phyloP scores from a whole-genome alignment of 2,888 invertebrate species.

The Macaria liturata region DNA sequence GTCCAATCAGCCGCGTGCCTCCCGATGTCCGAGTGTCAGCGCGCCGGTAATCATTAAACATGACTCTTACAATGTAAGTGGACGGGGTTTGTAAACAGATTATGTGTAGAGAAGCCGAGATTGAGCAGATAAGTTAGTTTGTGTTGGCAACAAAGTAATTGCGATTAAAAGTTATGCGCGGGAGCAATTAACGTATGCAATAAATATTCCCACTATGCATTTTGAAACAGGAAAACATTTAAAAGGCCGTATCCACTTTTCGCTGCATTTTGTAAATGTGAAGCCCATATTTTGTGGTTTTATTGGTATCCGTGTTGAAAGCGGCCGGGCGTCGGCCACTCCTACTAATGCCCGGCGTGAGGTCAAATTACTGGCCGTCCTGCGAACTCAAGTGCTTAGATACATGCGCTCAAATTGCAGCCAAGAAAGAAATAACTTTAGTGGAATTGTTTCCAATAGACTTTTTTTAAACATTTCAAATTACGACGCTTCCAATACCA shows the following conservation, averaged over 20 bases:
- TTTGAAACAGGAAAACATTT: slow-evolving; percentile 2
- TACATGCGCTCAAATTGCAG: slow-evolving; percentile 63
- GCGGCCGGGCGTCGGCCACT: slow-evolving; percentile 60
- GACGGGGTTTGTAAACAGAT: slow-evolving; percentile 12
- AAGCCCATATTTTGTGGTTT: slow-evolving; percentile 63
- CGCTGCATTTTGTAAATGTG: slow-evolving; percentile 59
- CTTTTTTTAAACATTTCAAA: slow-evolving; percentile 39
- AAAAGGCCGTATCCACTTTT: slow-evolving; percentile 59
- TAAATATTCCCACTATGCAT: background rate
- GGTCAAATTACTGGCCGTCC: slow-evolving; percentile 70
- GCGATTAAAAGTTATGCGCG: slow-evolving; percentile 1
- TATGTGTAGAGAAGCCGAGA: background rate
- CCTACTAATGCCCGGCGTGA: slow-evolving; percentile 67
- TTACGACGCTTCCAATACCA: slow-evolving; percentile 12
- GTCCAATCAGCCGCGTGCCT: slow-evolving; percentile 7
- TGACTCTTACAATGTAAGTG: slow-evolving; percentile 8
- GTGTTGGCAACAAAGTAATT: slow-evolving; percentile 6
- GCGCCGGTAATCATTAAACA: slow-evolving; percentile 15
- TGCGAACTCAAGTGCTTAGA: slow-evolving; percentile 61
- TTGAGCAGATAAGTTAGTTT: background rate
- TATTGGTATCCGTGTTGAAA: slow-evolving; percentile 67
- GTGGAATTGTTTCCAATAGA: slow-evolving; percentile 61
- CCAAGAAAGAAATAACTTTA: slow-evolving; percentile 61
- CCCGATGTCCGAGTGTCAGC: slow-evolving; percentile 17
- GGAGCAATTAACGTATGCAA: slow-evolving; percentile 14